A percentile compares a stretch with the other conserved stretches of the same genome.
Evolutionary conservation across 64 coral and sea anemone species (phyloP).

Genomic region (Montipora capricornis): DNA sequence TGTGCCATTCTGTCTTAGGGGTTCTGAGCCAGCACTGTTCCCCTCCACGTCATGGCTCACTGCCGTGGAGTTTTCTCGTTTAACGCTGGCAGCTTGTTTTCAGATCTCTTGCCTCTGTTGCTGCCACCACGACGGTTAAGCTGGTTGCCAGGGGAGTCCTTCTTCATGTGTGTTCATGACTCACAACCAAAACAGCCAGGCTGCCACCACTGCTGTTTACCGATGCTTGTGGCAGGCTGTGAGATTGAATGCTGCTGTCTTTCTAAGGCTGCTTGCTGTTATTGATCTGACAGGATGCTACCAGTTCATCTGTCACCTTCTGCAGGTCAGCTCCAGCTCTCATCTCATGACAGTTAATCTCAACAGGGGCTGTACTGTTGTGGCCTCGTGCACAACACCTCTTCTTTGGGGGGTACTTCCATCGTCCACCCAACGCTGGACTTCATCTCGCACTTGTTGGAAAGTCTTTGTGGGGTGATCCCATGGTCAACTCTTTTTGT

Average conservation of each 20-base stretch:
- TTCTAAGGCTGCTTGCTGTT: neutral
- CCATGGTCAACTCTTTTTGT: slow-evolving; percentile 32
- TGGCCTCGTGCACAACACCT: neutral
- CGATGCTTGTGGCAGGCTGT: neutral
- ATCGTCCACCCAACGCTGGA: slow-evolving; percentile 10
- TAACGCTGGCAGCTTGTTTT: neutral
- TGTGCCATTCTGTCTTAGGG: neutral
- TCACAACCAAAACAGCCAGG: neutral
- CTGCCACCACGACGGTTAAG: neutral
- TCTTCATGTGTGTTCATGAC: neutral
- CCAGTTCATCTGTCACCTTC: neutral
- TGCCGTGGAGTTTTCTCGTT: slow-evolving; percentile 36
- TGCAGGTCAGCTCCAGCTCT: neutral
- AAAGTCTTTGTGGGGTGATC: slow-evolving; percentile 32
- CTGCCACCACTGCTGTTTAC: neutral
- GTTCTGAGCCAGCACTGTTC: slow-evolving; percentile 26
- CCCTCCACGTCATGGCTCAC: slow-evolving; percentile 49
- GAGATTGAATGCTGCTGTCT: neutral
- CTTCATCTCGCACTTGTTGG: slow-evolving; percentile 43
- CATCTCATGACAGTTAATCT: too few species aligned
- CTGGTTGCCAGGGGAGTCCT: neutral
- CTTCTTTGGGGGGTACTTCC: neutral
- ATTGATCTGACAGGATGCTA: neutral
- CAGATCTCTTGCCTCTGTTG: neutral
- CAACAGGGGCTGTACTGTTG: too few species aligned